These are phyloP conservation scores for Prinia subflava DNA, from an alignment of 2,113 vertebrate genomes.

Conservation along the genomic window DNA sequence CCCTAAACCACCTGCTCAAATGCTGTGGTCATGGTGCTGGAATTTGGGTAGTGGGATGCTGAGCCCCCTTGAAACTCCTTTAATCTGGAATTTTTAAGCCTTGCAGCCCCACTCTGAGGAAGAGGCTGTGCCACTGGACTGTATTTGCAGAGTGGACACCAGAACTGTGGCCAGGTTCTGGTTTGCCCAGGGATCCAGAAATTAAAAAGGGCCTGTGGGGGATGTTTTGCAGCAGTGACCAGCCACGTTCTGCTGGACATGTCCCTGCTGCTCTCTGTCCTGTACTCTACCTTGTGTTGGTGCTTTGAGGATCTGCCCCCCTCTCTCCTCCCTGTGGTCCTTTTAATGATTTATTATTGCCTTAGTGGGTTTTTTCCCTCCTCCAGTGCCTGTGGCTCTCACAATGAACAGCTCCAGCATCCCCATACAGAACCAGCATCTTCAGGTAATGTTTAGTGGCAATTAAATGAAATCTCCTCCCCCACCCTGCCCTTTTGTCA, in stretches of 20 bases:
- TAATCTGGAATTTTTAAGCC: not conserved
- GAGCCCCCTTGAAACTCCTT: not conserved
- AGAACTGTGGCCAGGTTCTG: not conserved
- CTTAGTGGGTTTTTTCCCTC: not conserved
- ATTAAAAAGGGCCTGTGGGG: not conserved
- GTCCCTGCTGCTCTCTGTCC: not conserved
- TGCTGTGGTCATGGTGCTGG: not conserved
- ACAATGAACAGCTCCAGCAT: not conserved
- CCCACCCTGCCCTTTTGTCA: not conserved
- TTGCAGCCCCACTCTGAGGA: not conserved
- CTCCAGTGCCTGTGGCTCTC: not conserved
- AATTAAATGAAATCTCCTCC: slow-evolving; percentile 29
- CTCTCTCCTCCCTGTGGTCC: not conserved
- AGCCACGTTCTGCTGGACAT: not conserved
- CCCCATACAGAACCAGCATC: not conserved
- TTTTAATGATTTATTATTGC: not conserved
- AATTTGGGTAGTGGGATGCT: not conserved
- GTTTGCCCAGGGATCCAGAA: not conserved
- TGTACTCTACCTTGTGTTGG: not conserved
- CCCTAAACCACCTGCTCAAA: not conserved
- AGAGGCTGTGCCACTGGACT: not conserved
- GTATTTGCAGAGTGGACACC: not conserved
- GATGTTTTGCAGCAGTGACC: not conserved
- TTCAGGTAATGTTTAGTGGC: slow-evolving; percentile 33
- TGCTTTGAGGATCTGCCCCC: not conserved